Conservation (phyloP, 2,797 vertebrate species). For the Agapornis canus region DNA sequence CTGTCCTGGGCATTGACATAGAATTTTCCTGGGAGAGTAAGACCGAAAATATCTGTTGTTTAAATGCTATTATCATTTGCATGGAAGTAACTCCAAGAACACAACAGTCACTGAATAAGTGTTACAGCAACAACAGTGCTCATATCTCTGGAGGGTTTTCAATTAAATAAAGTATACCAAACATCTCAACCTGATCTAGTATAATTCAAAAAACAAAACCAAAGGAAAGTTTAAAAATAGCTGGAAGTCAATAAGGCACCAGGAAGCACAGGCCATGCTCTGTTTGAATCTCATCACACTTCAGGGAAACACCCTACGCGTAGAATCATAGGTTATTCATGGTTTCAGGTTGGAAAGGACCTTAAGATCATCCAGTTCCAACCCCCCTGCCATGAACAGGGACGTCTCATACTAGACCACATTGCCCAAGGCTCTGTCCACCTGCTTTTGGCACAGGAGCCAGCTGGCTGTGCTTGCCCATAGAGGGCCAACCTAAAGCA, state of each 20-base stretch:
- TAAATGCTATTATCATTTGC: background rate
- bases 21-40: background rate
- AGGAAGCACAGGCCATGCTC: background rate
- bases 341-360: background rate
- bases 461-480: background rate
- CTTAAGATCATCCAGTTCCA: background rate
- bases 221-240: background rate
- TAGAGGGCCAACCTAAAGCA: background rate
- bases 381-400: background rate
- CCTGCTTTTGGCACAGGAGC: background rate
- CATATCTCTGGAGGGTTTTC: background rate
- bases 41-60: background rate
- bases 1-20: background rate
- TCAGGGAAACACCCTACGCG: background rate
- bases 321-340: background rate
- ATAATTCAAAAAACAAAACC: background rate
- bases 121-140: background rate
- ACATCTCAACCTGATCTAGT: background rate
- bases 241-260: background rate
- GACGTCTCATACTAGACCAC: background rate
- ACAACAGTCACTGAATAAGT: background rate
- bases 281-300: background rate
- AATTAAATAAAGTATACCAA: background rate
- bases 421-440: background rate
- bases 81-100: background rate